Conservation (phyloP, 2,797 vertebrate species). For the Ctenochaetus hawaiiensis region DNA sequence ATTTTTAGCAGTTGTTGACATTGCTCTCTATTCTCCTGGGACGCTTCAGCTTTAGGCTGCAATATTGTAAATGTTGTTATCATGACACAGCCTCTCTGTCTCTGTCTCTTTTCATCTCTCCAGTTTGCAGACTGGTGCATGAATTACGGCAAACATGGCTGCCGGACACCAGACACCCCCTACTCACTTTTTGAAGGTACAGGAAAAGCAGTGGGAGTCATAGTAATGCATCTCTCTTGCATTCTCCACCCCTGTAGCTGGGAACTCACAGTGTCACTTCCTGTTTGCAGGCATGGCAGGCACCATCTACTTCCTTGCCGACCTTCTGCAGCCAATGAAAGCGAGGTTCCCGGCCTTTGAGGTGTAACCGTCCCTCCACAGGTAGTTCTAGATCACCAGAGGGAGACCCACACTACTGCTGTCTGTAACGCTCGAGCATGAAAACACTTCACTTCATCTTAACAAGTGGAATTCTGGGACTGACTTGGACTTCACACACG, state of each 20-base stretch:
- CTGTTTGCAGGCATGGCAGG: slow-evolving; percentile 93
- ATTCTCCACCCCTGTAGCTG: too few relatives aligned
- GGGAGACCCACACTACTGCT: slow-evolving; percentile 19
- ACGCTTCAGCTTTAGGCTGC: not conserved
- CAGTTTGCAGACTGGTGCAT: slow-evolving; percentile 99
- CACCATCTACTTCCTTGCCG: slow-evolving; percentile 96
- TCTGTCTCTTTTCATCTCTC: slow-evolving; percentile 15
- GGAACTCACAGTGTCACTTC: not conserved
- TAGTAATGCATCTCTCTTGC: too few relatives aligned
- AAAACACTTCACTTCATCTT: slow-evolving; percentile 4
- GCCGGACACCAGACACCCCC: slow-evolving; percentile 94
- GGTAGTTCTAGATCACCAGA: slow-evolving; percentile 13
- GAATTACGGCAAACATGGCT: slow-evolving; percentile 95
- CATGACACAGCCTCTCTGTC: slow-evolving; percentile 12
- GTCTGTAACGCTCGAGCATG: slow-evolving; percentile 19
- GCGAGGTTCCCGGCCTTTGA: slow-evolving; percentile 96
- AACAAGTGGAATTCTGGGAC: not conserved
- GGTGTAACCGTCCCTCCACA: slow-evolving; percentile 79
- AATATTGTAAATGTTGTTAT: not conserved
- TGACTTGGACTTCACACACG: slow-evolving; percentile 7
- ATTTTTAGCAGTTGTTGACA: slow-evolving; percentile 46
- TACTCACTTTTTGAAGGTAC: slow-evolving; percentile 99
- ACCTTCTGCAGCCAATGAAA: slow-evolving; percentile 91
- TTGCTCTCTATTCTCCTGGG: slow-evolving; percentile 37
- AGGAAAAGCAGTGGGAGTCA: not conserved